Evolutionary conservation across 2,113 vertebrate genomes (phyloP).

Genomic region (Odobenus rosmarus): DNA sequence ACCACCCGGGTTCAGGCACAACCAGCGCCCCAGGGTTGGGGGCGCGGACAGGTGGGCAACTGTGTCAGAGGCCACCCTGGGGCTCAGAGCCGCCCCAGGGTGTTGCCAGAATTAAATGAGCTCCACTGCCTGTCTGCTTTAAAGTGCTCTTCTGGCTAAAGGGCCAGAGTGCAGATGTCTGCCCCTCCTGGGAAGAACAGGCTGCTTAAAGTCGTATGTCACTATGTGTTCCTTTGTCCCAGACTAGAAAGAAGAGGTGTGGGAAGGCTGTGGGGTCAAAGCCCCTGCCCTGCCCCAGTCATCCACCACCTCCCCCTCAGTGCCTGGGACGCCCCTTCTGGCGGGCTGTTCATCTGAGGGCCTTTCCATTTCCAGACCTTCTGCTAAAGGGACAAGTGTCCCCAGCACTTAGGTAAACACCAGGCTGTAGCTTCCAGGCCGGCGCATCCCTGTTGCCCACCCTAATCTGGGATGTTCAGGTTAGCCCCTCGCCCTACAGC

Average conservation of each 20-base stretch:
- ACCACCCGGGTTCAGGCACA: not conserved
- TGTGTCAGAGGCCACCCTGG: not conserved
- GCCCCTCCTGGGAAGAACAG: not conserved
- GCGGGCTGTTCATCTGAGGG: not conserved
- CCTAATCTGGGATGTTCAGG: too few species aligned
- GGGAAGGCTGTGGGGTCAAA: not conserved
- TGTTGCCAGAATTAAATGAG: rapidly evolving
- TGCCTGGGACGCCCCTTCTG: not conserved
- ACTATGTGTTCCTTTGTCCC: not conserved
- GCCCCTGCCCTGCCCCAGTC: not conserved
- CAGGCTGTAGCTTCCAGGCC: too few species aligned
- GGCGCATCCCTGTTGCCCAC: rapidly evolving
- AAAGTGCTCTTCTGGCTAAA: too few species aligned
- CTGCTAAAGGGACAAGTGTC: not conserved
- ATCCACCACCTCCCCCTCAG: not conserved
- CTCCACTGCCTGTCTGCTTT: too few species aligned
- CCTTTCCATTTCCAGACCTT: not conserved
- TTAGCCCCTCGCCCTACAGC: rapidly evolving
- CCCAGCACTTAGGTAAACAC: not conserved
- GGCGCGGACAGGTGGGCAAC: not conserved
- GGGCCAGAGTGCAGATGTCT: not conserved
- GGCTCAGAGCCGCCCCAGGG: not conserved
- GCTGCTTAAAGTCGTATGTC: too few species aligned
- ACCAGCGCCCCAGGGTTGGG: not conserved
- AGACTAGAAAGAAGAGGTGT: not conserved